A percentile compares a stretch with the other conserved stretches of the same genome.
Conservation (phyloP, 2,888 invertebrate genomes). For the Nowickia ferox region DNA sequence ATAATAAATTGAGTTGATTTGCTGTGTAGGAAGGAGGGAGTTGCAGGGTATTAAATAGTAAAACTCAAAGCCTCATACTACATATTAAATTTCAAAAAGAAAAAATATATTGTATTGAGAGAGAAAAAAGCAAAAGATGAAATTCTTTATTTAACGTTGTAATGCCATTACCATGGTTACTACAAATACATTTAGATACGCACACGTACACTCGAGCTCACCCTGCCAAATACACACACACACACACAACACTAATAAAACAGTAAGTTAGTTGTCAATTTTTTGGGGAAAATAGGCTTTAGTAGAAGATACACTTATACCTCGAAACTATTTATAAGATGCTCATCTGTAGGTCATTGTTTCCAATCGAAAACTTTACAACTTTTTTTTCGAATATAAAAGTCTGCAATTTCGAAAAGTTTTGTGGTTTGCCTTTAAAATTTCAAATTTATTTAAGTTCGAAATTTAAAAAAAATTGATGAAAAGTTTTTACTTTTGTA, state of each 20-base stretch:
- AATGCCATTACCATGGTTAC: slow-evolving; percentile 62
- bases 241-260: slow-evolving; percentile 8
- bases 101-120: not conserved
- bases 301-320: not conserved
- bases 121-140: slow-evolving; percentile 24
- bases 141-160: slow-evolving; percentile 53
- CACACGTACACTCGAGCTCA: slow-evolving; percentile 6
- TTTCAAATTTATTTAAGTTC: no score
- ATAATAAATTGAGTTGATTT: slow-evolving; percentile 57
- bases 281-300: not conserved
- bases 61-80: slow-evolving; percentile 28
- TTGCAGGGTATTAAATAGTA: slow-evolving; percentile 52
- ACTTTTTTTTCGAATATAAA: no score
- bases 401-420: no score
- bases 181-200: slow-evolving; percentile 51
- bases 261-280: slow-evolving; percentile 15
- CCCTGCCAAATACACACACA: not conserved
- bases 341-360: no score
- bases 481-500: no score
- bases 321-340: slow-evolving; percentile 1
- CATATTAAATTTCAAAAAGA: slow-evolving; percentile 27
- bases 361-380: not conserved
- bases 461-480: no score
- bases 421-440: no score
- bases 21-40: slow-evolving; percentile 58